These are phyloP conservation scores for Tipula confusa DNA, from an alignment of 2,888 invertebrate genomes.

Conservation along the genomic window DNA sequence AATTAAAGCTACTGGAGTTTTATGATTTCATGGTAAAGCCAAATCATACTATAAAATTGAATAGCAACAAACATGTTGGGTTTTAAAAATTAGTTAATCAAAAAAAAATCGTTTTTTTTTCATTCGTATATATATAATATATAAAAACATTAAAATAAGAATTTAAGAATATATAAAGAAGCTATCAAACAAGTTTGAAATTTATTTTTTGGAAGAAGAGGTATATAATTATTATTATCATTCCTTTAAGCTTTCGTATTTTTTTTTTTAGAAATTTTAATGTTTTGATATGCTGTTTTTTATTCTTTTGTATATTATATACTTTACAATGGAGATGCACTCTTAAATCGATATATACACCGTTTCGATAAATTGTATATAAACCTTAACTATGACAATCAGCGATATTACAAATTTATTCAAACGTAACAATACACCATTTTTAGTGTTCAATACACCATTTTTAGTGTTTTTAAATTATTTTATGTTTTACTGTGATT, in stretches of 20 bases:
- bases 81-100: not conserved
- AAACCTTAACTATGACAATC: not conserved
- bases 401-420: not conserved
- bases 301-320: not conserved
- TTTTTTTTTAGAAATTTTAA: conserved; percentile 4
- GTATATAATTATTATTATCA: conserved; percentile 3
- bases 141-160: not conserved
- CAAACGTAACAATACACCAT: not conserved
- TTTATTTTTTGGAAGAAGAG: not conserved
- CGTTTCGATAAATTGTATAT: too few relatives aligned
- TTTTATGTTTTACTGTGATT: not conserved
- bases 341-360: not conserved
- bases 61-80: not conserved
- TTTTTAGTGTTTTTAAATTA: conserved; percentile 17
- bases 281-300: not conserved
- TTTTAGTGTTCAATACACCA: not conserved
- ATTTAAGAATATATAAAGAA: not conserved
- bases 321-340: not conserved
- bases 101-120: not conserved
- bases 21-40: not conserved
- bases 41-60: not conserved
- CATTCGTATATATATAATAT: not conserved
- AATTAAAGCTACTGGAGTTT: not conserved
- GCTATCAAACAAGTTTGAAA: not conserved
- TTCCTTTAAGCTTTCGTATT: not conserved